Conservation (phyloP, 2,797 vertebrate genomes). For the Thalassophryne amazonica region DNA sequence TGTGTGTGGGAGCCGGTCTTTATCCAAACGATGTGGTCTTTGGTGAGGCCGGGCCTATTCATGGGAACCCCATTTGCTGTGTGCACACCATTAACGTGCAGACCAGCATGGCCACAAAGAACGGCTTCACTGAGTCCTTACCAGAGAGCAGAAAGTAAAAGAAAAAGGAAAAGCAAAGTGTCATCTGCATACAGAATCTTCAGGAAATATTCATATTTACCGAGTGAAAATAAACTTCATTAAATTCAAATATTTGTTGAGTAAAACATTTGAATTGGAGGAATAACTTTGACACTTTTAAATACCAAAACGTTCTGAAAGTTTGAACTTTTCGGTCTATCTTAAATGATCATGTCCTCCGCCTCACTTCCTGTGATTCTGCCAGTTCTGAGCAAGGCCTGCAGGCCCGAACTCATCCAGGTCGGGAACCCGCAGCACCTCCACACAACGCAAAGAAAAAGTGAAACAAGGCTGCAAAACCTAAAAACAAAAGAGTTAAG, state of each 20-base stretch:
- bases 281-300: not conserved
- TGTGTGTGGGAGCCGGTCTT: conserved; percentile 66
- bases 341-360: no score
- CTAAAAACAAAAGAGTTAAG: conserved; percentile 4
- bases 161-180: not conserved
- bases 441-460: conserved; percentile 15
- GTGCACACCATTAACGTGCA: conserved; percentile 73
- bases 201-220: no score
- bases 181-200: not conserved
- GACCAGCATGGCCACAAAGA: conserved; percentile 74
- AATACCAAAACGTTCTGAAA: not conserved
- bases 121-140: conserved; percentile 52
- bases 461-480: not conserved
- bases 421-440: not conserved
- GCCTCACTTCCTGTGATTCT: not conserved
- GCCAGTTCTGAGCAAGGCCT: conserved; percentile 17
- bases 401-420: conserved; percentile 30
- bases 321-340: not conserved
- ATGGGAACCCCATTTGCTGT: conserved; percentile 72
- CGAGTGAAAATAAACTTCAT: no score
- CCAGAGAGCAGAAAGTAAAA: conserved; percentile 2
- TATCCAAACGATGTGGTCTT: conserved; percentile 68
- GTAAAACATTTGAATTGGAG: not conserved
- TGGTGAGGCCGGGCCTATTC: conserved; percentile 70
- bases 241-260: not conserved